These are phyloP conservation scores for Pocillopora damicornis DNA, from an alignment of 64 coral and sea anemone genomes.

Conservation along the genomic window DNA sequence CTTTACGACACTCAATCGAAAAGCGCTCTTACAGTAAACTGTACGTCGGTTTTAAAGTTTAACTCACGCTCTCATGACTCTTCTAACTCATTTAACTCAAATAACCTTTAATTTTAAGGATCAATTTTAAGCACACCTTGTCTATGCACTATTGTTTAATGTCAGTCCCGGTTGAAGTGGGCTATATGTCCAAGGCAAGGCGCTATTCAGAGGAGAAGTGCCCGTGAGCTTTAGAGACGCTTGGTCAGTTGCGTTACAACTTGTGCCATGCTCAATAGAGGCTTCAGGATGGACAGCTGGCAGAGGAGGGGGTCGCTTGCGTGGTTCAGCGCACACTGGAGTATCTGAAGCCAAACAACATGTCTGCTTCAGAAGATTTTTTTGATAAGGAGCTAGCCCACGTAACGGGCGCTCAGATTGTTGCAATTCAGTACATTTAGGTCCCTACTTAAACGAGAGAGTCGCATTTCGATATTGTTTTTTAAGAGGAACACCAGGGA, in stretches of 20 bases:
- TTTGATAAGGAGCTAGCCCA: no score
- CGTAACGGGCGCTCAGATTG: no score
- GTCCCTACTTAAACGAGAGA: no score
- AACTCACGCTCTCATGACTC: neutral
- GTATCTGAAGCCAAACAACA: conserved; percentile 35
- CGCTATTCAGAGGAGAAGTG: conserved; percentile 69
- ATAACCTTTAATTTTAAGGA: neutral
- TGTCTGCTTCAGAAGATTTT: conserved; percentile 19
- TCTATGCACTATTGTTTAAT: conserved; percentile 33
- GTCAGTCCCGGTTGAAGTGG: conserved; percentile 20
- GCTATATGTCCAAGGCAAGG: conserved; percentile 59
- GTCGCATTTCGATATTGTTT: no score
- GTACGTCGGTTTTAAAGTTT: no score
- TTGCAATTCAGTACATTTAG: no score
- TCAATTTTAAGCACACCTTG: conserved; percentile 7
- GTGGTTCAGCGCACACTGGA: neutral
- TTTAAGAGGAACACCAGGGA: no score
- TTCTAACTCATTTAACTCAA: neutral
- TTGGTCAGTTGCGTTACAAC: conserved; percentile 49
- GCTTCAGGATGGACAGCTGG: conserved; percentile 33
- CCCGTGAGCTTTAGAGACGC: conserved; percentile 57
- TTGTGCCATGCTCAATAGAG: conserved; percentile 21
- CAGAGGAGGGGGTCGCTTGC: conserved; percentile 47
- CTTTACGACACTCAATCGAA: no score
- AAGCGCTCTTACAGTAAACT: no score